A percentile compares a stretch with the other conserved stretches of the same genome.
phyloP scores from a whole-genome alignment of 2,797 vertebrate genomes.

The Mus minutoides region DNA sequence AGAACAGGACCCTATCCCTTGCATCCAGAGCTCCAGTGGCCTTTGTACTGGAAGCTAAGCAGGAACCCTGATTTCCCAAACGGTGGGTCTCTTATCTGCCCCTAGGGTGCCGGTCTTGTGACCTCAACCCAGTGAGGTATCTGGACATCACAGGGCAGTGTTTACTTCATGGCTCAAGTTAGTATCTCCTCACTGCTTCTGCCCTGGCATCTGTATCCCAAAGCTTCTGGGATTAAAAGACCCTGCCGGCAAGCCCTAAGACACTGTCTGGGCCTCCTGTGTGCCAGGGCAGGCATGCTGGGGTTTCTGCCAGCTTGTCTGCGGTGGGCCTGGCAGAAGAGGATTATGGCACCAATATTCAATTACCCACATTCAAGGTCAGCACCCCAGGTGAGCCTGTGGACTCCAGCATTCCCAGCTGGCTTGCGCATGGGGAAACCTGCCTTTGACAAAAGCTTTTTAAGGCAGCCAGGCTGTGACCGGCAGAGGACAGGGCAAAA shows the following conservation, averaged over 20 bases:
- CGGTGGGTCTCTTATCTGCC: not conserved
- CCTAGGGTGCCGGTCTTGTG: rapidly evolving
- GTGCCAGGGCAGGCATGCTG: not conserved
- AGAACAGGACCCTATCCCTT: rapidly evolving
- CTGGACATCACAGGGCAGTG: not conserved
- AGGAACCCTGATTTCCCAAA: not conserved
- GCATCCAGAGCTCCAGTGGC: not conserved
- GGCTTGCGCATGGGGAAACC: not conserved
- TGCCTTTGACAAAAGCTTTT: not conserved
- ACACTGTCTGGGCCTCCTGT: not conserved
- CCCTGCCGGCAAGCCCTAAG: not conserved
- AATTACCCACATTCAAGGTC: not conserved
- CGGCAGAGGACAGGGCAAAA: not conserved
- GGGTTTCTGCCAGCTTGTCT: not conserved
- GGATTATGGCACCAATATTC: not conserved
- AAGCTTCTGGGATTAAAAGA: not conserved
- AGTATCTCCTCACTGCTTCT: no score
- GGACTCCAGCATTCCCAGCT: not conserved
- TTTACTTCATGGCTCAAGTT: rapidly evolving
- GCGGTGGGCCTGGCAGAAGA: not conserved
- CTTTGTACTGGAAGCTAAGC: not conserved
- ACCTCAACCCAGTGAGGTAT: not conserved
- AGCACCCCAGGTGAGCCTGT: not conserved
- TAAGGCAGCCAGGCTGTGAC: not conserved
- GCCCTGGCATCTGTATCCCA: not conserved